Base-by-base conservation (phyloP, 2,888 invertebrate genomes). In the Hydriomena furcata region DNA sequence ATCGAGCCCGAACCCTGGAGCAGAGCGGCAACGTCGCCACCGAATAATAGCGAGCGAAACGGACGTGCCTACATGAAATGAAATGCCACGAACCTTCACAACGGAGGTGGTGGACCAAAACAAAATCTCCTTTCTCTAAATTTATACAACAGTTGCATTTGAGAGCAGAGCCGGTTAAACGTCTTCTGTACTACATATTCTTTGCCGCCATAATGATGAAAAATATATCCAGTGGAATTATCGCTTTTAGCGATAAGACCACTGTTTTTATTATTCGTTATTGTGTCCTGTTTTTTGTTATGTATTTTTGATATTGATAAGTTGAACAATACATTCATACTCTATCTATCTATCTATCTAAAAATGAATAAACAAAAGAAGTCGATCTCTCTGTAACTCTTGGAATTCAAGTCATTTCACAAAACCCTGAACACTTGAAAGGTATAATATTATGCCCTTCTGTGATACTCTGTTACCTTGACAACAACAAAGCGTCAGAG, bases 61-160 rank as follows among this genome's bases (percentile, higher is more conserved):
- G 76, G 78, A 83, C 84, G 74, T 78, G 78, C 79, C 71, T 70
- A 71, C 78, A 78, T n/a, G n/a, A n/a, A 76, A 87, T 73, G 76
- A 85, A 86, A 85, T 85, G 84, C 84, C 86, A 86, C 84, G 79
- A 84, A 79, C 79, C 79, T 81, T 76, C 69, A 58, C 60, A 51
- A 60, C 63, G 65, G 76, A 82, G 80, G 83, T 82, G 84, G 82
- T 76, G 81, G 85, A 87, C 86, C 86, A 89, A 88, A 88, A 88
- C 89, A 89, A 87, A n/a, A 89, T 86, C 83, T 83, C 89, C 87
- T 86, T 87, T 89, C 87, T 87, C 86, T 86, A 83, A 86, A 88
- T 84, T 87, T 88, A 85, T 85, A 86, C 84, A 85, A 86, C 82
- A 79, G 76, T 80, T 71, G 67, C 75, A 70, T 76, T 76, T 69